These are phyloP conservation scores for Fundulus diaphanus DNA, from an alignment of 2,797 vertebrate genomes.

Conservation along the genomic window DNA sequence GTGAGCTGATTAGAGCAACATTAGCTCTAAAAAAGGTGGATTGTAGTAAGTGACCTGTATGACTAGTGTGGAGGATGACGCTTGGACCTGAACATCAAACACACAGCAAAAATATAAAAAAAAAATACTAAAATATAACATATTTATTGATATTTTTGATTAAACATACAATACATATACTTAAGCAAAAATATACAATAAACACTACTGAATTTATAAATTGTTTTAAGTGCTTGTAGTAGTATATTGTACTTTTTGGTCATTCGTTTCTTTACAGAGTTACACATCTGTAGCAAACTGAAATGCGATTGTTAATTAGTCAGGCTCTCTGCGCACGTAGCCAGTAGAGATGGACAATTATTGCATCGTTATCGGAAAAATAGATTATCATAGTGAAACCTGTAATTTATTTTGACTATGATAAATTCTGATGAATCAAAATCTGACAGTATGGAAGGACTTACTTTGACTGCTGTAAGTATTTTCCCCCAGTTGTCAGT, in stretches of 20 bases:
- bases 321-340: no score
- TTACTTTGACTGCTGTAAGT: not conserved
- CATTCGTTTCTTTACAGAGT: not conserved
- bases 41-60: conserved; percentile 15
- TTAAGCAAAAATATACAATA: not conserved
- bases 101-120: no score
- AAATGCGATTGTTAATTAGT: not conserved
- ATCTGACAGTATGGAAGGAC: no score
- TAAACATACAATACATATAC: not conserved
- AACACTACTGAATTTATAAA: not conserved
- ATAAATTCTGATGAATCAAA: not conserved
- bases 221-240: no score
- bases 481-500: no score
- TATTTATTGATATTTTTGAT: not conserved
- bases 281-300: not conserved
- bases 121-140: no score
- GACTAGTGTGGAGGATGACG: conserved; percentile 21
- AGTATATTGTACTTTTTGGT: not conserved
- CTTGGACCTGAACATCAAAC: conserved; percentile 11
- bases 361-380: not conserved
- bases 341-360: not conserved
- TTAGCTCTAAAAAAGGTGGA: conserved; percentile 13
- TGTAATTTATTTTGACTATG: no score
- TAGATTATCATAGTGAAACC: no score
- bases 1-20: not conserved